phyloP scores from a whole-genome alignment of 1,140 invertebrate genomes.

The Achroia grisella region DNA sequence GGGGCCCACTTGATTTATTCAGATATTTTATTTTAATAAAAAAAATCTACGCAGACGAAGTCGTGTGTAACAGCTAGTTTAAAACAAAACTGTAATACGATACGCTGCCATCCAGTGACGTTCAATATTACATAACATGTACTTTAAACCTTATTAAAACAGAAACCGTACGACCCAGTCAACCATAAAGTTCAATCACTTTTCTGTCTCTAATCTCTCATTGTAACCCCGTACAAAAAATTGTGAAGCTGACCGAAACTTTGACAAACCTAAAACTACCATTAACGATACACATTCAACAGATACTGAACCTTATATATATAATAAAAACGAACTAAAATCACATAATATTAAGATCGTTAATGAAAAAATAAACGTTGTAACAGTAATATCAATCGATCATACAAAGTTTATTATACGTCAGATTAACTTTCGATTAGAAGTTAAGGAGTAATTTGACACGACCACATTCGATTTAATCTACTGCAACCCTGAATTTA shows the following conservation, averaged over 20 bases:
- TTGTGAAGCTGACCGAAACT: conserved; percentile 27
- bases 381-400: conserved; percentile 35
- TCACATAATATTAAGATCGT: not conserved
- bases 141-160: not conserved
- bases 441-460: conserved; percentile 42
- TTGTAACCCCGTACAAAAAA: conserved; percentile 39
- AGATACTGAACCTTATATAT: conserved; percentile 11
- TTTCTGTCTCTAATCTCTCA: conserved; percentile 24
- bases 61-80: too few relatives aligned
- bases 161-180: conserved; percentile 22
- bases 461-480: conserved; percentile 20
- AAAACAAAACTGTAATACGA: too few relatives aligned
- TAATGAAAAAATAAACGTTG: conserved; percentile 15
- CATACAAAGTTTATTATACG: conserved; percentile 46
- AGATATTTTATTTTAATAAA: too few relatives aligned
- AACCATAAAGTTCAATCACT: conserved; percentile 52
- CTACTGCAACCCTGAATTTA: too few relatives aligned
- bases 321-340: conserved; percentile 16
- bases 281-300: not conserved
- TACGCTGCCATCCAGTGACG: too few relatives aligned
- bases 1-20: too few relatives aligned
- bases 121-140: too few relatives aligned
- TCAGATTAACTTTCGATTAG: conserved; percentile 52
- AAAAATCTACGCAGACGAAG: too few relatives aligned
- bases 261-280: conserved; percentile 7